Evolutionary conservation across 2,797 vertebrate species (phyloP).

Genomic region (Semaprochilodus insignis): DNA sequence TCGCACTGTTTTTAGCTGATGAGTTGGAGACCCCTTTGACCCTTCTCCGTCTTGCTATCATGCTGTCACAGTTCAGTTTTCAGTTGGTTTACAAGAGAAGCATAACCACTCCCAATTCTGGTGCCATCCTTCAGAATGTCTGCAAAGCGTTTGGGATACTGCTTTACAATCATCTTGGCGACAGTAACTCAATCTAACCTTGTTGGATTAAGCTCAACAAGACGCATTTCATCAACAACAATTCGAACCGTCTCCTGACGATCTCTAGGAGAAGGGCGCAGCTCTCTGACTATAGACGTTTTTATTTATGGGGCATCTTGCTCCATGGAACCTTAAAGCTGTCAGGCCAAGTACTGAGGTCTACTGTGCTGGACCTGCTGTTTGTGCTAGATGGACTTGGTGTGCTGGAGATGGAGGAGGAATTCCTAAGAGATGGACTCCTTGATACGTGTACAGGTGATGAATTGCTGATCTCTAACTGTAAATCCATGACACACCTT

Average conservation of each 20-base stretch:
- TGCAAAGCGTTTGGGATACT: no score
- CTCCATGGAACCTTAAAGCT: conserved; percentile 24
- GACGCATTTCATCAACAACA: conserved; percentile 15
- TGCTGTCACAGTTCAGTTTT: no score
- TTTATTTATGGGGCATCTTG: conserved; percentile 28
- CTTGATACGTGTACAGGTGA: not conserved
- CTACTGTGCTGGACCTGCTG: conserved; percentile 26
- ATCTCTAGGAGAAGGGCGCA: not conserved
- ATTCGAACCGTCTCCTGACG: not conserved
- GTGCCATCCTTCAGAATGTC: no score
- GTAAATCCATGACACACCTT: not conserved
- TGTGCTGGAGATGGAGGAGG: not conserved
- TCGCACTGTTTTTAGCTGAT: no score
- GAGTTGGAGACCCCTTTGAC: no score
- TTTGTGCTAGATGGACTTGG: conserved; percentile 1
- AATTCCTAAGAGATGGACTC: conserved; percentile 17
- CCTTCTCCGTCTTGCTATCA: no score
- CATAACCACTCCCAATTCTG: no score
- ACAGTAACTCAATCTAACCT: no score
- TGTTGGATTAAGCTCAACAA: conserved; percentile 21
- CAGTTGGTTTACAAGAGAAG: no score
- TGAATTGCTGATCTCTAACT: not conserved
- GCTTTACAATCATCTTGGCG: no score
- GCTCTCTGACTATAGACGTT: conserved; percentile 14
- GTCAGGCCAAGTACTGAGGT: conserved; percentile 8